Evolutionary conservation across 2,888 invertebrate genomes (phyloP), one percentile per base, ranked within the genome.

Genomic region (Melinaea menophilus): DNA sequence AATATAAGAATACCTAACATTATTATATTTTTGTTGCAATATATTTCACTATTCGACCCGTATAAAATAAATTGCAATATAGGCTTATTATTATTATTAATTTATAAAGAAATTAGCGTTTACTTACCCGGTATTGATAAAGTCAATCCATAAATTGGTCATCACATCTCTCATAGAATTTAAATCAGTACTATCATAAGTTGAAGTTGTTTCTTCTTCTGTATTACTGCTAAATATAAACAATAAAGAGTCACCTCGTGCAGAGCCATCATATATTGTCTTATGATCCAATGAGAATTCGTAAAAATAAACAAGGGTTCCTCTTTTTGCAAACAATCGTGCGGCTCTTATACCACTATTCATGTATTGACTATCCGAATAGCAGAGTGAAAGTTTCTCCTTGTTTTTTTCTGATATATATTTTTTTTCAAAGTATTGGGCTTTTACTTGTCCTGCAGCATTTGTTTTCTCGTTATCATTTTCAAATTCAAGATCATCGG

Each of bases 111-210:
- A 2, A 51, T 3, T 3, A 22, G 0, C 7, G 9, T 1, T n/a
- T 51, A 65, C 79, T 82, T 78, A 93, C 93, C 93, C 92, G 60
- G 80, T 86, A 73, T 88, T 84, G 41, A 92, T 90, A 66, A 93
- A 93, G 72, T 82, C 92, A 55, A 73, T 70, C 88, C 87, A 88
- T 48, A 88, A 72, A 13, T 80, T 70, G 2, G 77, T 75, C 70
- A 87, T 70, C 47, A 72, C 54, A 4, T 75, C 67, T 7, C 81
- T 70, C 71, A 84, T 77, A 11, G 5, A 9, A 47, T 34, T 33
- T 60, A 56, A 11, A 2, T 62, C 65, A 31, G 62, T 81, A 0
- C 75, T 68, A 4, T 65, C 68, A n/a, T 72, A 72, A 35, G 7
- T 46, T 54, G n/a, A 37, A 63, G 31, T 34, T 4, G 34, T 11